Percentiles rank a stretch among this genome's conserved stretches.
Conservation (phyloP, 2,113 vertebrate species). For the Pangasianodon hypophthalmus region DNA sequence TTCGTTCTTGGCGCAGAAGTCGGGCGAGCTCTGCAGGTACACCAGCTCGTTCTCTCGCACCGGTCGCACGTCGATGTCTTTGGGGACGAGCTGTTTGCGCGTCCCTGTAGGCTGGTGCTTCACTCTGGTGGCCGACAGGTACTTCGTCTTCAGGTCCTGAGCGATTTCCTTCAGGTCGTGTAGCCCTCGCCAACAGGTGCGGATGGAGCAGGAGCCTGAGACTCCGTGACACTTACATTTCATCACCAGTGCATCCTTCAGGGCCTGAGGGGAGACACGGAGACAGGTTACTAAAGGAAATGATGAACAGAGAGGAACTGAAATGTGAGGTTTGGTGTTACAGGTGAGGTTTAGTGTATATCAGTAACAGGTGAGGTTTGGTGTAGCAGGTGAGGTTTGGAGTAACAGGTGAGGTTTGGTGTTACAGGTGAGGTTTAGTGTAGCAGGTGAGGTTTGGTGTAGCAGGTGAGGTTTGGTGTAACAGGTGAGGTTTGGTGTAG, state of each 20-base stretch:
- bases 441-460: neutral
- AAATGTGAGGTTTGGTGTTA: neutral
- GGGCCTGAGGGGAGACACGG: conserved; percentile 69
- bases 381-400: conserved; percentile 40
- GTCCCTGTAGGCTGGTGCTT: conserved; percentile 93
- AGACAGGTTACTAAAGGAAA: neutral
- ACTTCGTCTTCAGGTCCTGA: conserved; percentile 92
- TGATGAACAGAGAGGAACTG: neutral
- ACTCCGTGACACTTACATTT: conserved; percentile 99
- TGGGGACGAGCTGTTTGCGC: conserved; percentile 96
- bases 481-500: neutral
- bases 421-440: neutral
- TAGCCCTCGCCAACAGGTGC: conserved; percentile 96
- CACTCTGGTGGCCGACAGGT: conserved; percentile 96
- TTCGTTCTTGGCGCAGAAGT: conserved; percentile 93
- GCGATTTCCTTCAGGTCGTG: conserved; percentile 91
- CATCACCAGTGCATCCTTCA: conserved; percentile 89
- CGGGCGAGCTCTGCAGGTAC: conserved; percentile 95
- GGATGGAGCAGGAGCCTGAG: conserved; percentile 96
- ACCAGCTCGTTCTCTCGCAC: conserved; percentile 93
- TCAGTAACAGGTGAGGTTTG: neutral
- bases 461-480: neutral
- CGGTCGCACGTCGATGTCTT: conserved; percentile 94
- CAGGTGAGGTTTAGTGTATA: neutral
- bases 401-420: neutral